A percentile compares a stretch with the other conserved stretches of the same genome.
phyloP scores from a whole-genome alignment of 2,797 vertebrate species.

The Lycodopsis pacificus region DNA sequence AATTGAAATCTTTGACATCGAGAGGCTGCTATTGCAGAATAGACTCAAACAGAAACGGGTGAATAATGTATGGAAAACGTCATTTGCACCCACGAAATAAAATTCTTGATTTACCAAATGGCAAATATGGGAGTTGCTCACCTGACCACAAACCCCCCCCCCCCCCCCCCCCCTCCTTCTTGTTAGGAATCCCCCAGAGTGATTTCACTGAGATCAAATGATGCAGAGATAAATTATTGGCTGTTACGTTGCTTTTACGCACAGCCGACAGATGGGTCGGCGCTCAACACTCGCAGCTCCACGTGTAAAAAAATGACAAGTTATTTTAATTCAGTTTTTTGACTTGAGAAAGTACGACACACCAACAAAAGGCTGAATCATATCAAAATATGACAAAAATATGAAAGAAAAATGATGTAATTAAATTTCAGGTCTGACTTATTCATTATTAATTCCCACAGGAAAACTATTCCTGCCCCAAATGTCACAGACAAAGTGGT shows the following conservation, averaged over 20 bases:
- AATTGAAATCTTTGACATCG: not conserved
- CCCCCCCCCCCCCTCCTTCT: not conserved
- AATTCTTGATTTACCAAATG: not conserved
- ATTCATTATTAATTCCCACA: constrained; percentile 1
- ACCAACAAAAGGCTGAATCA: not conserved
- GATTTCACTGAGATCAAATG: constrained; percentile 4
- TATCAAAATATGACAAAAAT: constrained; percentile 4
- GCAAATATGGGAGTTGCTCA: constrained; percentile 21
- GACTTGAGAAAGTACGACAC: constrained; percentile 1
- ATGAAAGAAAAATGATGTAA: not conserved
- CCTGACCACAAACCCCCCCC: not conserved
- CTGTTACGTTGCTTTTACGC: constrained; percentile 7
- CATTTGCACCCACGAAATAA: not conserved
- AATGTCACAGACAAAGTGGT: constrained; percentile 18
- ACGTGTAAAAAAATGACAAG: not conserved
- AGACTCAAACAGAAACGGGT: not conserved
- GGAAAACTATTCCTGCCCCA: not conserved
- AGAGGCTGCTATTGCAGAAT: not conserved
- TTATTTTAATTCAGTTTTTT: constrained; percentile 17
- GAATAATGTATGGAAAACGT: not conserved
- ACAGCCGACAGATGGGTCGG: not conserved
- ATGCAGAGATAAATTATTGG: constrained; percentile 14
- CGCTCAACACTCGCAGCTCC: constrained; percentile 7
- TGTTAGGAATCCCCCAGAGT: not conserved
- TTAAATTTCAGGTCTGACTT: not conserved